Conservation (phyloP, 2,888 invertebrate genomes). For the Zeuzera pyrina region DNA sequence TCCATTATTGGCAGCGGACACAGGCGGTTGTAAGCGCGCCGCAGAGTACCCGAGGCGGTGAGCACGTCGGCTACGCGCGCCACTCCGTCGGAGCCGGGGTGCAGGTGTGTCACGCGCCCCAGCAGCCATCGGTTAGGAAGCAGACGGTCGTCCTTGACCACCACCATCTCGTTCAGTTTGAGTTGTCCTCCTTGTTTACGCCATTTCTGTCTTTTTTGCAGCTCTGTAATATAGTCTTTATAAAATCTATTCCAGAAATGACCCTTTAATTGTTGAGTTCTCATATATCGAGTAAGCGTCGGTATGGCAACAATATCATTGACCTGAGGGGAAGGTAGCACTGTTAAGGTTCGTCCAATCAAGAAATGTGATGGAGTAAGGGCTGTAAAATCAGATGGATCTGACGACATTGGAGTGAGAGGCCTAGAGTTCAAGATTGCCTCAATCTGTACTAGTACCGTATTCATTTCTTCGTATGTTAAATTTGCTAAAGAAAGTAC, state of each 20-base stretch:
- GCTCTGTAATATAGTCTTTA: slow-evolving; percentile 2
- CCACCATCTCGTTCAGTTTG: no score
- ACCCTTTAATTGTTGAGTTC: slow-evolving; percentile 8
- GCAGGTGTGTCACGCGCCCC: no score
- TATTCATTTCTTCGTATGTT: slow-evolving; percentile 9
- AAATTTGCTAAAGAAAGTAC: slow-evolving; percentile 5
- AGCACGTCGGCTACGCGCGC: no score
- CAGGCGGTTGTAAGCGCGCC: no score
- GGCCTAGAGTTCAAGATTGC: slow-evolving; percentile 20
- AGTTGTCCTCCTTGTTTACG: neutral
- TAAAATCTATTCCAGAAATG: slow-evolving; percentile 8
- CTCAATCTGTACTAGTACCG: slow-evolving; percentile 7
- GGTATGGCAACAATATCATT: neutral
- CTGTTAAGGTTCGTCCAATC: slow-evolving; percentile 17
- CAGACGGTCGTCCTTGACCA: slow-evolving; percentile 3
- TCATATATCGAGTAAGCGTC: slow-evolving; percentile 2
- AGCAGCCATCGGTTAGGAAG: slow-evolving; percentile 6
- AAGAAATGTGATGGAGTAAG: slow-evolving; percentile 29
- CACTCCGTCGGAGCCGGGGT: slow-evolving; percentile 7
- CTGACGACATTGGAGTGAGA: slow-evolving; percentile 18
- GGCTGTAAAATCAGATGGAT: slow-evolving; percentile 16
- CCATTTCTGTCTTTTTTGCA: neutral
- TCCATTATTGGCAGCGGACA: no score
- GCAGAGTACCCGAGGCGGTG: no score
- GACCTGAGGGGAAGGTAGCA: slow-evolving; percentile 9